These are phyloP conservation scores for Glyptemys insculpta DNA, from an alignment of 2,797 vertebrate genomes.

Conservation along the genomic window DNA sequence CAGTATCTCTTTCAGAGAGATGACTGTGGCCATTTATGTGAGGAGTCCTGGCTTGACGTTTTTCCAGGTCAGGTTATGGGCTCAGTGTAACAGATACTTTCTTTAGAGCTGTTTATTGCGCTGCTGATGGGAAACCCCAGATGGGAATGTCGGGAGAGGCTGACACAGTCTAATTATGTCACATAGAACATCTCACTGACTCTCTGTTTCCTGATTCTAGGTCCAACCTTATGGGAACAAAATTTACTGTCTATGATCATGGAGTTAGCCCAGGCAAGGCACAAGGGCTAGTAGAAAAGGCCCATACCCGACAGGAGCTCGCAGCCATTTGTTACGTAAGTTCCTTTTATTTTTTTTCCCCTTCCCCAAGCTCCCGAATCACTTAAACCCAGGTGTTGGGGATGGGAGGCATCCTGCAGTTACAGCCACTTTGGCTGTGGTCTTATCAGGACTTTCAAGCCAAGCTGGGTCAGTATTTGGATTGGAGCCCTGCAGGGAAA, in stretches of 20 bases:
- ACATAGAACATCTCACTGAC: slow-evolving; percentile 4
- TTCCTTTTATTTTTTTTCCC: slow-evolving; percentile 18
- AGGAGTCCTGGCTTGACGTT: neutral
- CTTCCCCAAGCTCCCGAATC: neutral
- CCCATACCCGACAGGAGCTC: slow-evolving; percentile 91
- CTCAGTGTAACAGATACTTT: neutral
- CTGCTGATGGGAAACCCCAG: neutral
- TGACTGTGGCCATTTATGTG: neutral
- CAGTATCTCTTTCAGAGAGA: neutral
- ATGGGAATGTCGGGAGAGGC: neutral
- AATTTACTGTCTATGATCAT: slow-evolving; percentile 96
- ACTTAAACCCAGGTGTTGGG: neutral
- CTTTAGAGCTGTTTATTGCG: neutral
- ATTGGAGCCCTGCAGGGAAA: neutral
- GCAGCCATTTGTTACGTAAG: slow-evolving; percentile 96
- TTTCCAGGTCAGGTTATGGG: neutral
- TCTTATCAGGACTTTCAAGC: neutral
- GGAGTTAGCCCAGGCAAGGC: slow-evolving; percentile 92
- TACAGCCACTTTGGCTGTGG: neutral
- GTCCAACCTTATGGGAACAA: slow-evolving; percentile 98
- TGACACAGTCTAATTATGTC: neutral
- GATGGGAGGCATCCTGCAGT: neutral
- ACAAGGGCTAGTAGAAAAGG: slow-evolving; percentile 88
- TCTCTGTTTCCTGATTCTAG: slow-evolving; percentile 76
- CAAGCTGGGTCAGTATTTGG: neutral